Evolutionary conservation across 2,113 vertebrate genomes (phyloP), one percentile per base, ranked within the genome.

Genomic region (Motacilla alba): DNA sequence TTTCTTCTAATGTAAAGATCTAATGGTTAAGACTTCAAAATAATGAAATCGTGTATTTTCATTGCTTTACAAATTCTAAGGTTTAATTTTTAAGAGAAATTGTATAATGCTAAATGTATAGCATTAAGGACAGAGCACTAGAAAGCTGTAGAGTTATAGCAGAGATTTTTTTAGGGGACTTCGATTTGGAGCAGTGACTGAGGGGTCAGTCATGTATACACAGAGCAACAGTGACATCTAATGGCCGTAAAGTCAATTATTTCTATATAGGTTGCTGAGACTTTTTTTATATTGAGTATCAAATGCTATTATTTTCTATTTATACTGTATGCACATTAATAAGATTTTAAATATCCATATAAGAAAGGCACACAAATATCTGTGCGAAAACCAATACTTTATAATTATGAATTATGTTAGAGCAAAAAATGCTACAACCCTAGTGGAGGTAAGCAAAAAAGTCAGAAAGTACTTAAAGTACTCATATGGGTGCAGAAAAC

Each of bases 141-240:
- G 28, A 83, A 87, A 86, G 16, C 23, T 56, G 49, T 8, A 66
- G 35, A 82, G 18, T 46, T 92, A 53, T 7, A 23, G 2, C 4
- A 43, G 4, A 14, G 8, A 11, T 14, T 47, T n/a, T 83, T 80
- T 58, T 30, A 47, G 55, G 8, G 4, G 22, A 27, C 31, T 62
- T 33, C 9, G 46, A 59, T 9, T 80, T 50, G 20, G 8, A 80
- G 33, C 30, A 37, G 44, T 14, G 37, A 66, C n/a, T 46, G 49
- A 72, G 4, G 37, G 9, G 43, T 78, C 76, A 50, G 9, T 41
- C 56, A 26, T 5, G 13, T 23, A 90, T 82, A 68, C 13, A 21
- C 43, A 89, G 95, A 87, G 62, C 80, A 96, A 97, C 6, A 92
- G 41, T 56, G 41, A 78, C 96, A 96, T 83, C 96, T 96, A 90